Percentiles rank a stretch among this genome's conserved stretches.
These are phyloP conservation scores for Dasysyrphus tricinctus DNA, from an alignment of 2,888 invertebrate species.

Conservation along the genomic window DNA sequence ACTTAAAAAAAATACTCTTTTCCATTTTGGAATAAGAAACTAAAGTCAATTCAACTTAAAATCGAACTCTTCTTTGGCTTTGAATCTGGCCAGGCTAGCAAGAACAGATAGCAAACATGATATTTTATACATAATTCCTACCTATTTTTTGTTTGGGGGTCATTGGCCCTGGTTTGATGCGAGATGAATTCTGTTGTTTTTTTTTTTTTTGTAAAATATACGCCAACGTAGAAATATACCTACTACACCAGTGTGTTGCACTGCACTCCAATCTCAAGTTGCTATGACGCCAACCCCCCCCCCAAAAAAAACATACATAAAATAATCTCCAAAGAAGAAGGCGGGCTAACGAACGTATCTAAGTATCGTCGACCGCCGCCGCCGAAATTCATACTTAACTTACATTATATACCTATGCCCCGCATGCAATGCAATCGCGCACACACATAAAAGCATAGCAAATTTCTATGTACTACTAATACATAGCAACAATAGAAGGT, in stretches of 20 bases:
- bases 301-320: slow-evolving; percentile 37
- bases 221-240: slow-evolving; percentile 69
- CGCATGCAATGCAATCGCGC: slow-evolving; percentile 31
- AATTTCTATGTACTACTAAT: slow-evolving; percentile 72
- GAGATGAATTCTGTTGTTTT: slow-evolving; percentile 68
- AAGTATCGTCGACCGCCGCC: slow-evolving; percentile 68
- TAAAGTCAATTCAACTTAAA: slow-evolving; percentile 21
- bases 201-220: slow-evolving; percentile 53
- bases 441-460: slow-evolving; percentile 61
- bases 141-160: slow-evolving; percentile 44
- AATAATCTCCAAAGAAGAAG: slow-evolving; percentile 46
- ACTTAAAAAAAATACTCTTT: background rate
- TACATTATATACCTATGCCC: slow-evolving; percentile 15
- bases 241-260: slow-evolving; percentile 59
- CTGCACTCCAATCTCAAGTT: slow-evolving; percentile 58
- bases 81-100: slow-evolving; percentile 28
- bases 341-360: slow-evolving; percentile 72
- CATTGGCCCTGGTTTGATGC: slow-evolving; percentile 56
- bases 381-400: slow-evolving; percentile 23
- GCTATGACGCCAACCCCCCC: slow-evolving; percentile 71
- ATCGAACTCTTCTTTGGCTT: slow-evolving; percentile 11
- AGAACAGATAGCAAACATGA: slow-evolving; percentile 61
- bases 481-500: slow-evolving; percentile 68
- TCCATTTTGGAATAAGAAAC: slow-evolving; percentile 52
- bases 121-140: slow-evolving; percentile 29